Evolutionary conservation across 2,797 vertebrate genomes (phyloP), one percentile per base, ranked within the genome.

Genomic region (Schizothorax lantsangensis): DNA sequence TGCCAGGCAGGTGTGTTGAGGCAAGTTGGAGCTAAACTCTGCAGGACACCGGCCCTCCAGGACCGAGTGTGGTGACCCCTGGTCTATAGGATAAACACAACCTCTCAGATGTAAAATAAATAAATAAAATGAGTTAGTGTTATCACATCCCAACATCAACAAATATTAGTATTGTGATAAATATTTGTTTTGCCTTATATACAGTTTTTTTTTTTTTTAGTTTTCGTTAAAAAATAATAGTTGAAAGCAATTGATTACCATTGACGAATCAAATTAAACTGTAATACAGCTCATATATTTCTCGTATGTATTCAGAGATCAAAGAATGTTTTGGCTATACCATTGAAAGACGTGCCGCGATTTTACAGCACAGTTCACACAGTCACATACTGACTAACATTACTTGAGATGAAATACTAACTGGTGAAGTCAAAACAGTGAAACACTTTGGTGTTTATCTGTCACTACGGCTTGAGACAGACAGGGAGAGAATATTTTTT

Each of bases 391-490:
- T 54, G 12, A 57, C 49, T 9, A 82, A 54, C 38, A 59, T 73
- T 62, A 73, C 73, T 36, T 49, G 30, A 49, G 30, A 68, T 49
- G 6, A 75, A 75, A 64, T 26, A 33, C 54, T 62, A 59, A 47
- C 71, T 74, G 45, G 59, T 45, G 36, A 68, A 84, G 73, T 66
- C 52, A 38, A 66, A 77, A 77, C 72, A 77, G 21, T 77, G 30
- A 84, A 84, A 93, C 91, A 94, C 92, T 92, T 94, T 93, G 91
- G 92, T 45, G 91, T 92, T 90, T 91, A 89, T 84, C 91, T 94
- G 92, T 92, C 90, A 90, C 88, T 72, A 45, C 88, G 88, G 89
- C 79, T 84, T 82, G 45, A 89, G 92, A 89, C 84, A 80, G 90
- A 91, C 88, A 87, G 88, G 87, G 87, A 86, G 81, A 87, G 89